phyloP scores from a whole-genome alignment of 2,113 vertebrate genomes.

The Salvelinus fontinalis region DNA sequence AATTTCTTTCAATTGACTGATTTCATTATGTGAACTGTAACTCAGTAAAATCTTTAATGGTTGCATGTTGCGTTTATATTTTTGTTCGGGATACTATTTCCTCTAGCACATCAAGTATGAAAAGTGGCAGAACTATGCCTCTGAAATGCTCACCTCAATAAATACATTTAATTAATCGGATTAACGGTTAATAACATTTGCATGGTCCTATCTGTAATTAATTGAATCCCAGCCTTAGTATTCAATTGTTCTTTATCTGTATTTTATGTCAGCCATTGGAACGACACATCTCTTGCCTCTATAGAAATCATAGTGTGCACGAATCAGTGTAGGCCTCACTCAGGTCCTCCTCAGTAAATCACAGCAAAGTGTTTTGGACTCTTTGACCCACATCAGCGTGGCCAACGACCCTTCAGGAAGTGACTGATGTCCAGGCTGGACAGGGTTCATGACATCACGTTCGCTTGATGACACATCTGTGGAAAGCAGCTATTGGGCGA shows the following conservation, averaged over 20 bases:
- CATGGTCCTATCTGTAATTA: background rate
- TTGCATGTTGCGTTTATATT: no score
- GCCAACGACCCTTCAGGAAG: slow-evolving; percentile 9
- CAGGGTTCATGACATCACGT: background rate
- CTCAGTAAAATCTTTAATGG: no score
- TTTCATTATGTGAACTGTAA: no score
- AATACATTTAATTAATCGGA: no score
- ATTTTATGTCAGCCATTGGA: background rate
- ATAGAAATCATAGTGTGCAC: no score
- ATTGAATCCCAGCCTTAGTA: background rate
- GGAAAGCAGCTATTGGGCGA: background rate
- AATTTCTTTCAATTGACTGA: no score
- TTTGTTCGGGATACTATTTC: no score
- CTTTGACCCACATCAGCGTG: slow-evolving; percentile 11
- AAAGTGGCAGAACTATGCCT: no score
- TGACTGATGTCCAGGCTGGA: slow-evolving; percentile 26
- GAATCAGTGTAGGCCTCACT: background rate
- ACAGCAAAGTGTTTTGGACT: background rate
- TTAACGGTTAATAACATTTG: background rate
- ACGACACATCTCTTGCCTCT: no score
- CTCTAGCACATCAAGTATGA: no score
- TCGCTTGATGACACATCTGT: background rate
- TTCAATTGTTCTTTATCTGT: background rate
- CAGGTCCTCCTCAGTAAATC: slow-evolving; percentile 26
- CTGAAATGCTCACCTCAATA: no score